Evolutionary conservation across 2,113 vertebrate genomes (phyloP).

Genomic region (Marmota monax): DNA sequence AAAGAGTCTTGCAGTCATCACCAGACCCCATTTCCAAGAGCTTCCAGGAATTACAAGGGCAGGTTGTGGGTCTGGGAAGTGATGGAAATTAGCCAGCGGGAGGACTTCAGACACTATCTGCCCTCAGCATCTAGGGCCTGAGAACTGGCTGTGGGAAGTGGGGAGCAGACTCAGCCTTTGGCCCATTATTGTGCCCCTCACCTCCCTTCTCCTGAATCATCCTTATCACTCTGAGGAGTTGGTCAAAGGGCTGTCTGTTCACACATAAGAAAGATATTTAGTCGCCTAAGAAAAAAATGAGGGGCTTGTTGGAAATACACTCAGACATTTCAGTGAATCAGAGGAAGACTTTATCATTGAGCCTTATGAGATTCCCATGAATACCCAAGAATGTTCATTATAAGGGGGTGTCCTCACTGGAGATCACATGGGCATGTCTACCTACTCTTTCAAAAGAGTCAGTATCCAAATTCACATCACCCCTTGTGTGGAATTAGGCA

Average conservation of each 20-base stretch:
- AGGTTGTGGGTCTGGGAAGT: fast-evolving
- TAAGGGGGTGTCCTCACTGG: background rate
- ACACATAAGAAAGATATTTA: background rate
- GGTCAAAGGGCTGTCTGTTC: background rate
- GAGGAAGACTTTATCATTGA: background rate
- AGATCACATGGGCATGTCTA: background rate
- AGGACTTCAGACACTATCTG: background rate
- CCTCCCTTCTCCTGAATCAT: background rate
- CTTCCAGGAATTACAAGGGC: background rate
- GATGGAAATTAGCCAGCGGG: background rate
- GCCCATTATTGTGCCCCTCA: too few species aligned
- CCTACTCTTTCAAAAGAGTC: background rate
- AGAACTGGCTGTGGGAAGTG: fast-evolving
- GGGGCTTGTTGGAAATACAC: background rate
- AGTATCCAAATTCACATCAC: background rate
- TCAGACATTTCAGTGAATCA: background rate
- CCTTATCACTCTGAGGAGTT: background rate
- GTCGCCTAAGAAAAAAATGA: background rate
- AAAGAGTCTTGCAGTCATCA: background rate
- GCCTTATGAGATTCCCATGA: background rate
- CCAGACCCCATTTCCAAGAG: background rate
- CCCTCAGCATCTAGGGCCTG: too few species aligned
- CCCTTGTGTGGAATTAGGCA: background rate
- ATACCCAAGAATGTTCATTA: background rate
- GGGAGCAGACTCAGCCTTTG: background rate